Conservation (phyloP, 2,113 vertebrate genomes). For the Megaceryle maxima region DNA sequence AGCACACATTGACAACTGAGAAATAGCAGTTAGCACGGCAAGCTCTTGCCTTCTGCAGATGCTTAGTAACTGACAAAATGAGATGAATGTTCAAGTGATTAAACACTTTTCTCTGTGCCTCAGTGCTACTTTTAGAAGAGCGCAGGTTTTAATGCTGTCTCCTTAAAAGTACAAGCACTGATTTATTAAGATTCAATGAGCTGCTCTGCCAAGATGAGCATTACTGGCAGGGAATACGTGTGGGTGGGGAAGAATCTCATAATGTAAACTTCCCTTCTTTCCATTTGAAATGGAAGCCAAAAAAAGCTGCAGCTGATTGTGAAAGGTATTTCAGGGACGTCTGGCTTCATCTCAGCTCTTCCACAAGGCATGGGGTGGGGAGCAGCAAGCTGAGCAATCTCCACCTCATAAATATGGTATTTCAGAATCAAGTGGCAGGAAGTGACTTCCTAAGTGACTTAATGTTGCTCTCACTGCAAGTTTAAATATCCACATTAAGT, state of each 20-base stretch:
- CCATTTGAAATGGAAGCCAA: not conserved
- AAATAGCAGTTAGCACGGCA: not conserved
- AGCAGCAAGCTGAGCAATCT: fast-evolving
- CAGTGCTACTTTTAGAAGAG: not conserved
- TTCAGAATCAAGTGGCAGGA: not conserved
- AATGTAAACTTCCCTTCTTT: not conserved
- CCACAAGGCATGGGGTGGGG: fast-evolving
- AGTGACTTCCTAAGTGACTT: not conserved
- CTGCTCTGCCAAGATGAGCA: not conserved
- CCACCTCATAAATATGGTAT: not conserved
- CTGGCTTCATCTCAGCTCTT: not conserved
- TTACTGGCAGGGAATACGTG: not conserved
- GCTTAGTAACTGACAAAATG: not conserved
- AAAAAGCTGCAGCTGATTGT: not conserved
- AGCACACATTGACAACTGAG: not conserved
- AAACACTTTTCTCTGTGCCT: not conserved
- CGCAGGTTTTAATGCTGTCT: not conserved
- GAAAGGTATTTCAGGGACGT: not conserved
- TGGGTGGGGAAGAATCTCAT: not conserved
- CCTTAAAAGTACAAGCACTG: not conserved
- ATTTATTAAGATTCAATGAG: not conserved
- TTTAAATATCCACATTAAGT: not conserved
- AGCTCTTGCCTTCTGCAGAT: not conserved
- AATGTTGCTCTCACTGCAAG: not conserved
- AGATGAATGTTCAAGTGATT: not conserved